These are phyloP conservation scores for Montipora foliosa DNA, from an alignment of 64 coral and sea anemone species.

Conservation along the genomic window DNA sequence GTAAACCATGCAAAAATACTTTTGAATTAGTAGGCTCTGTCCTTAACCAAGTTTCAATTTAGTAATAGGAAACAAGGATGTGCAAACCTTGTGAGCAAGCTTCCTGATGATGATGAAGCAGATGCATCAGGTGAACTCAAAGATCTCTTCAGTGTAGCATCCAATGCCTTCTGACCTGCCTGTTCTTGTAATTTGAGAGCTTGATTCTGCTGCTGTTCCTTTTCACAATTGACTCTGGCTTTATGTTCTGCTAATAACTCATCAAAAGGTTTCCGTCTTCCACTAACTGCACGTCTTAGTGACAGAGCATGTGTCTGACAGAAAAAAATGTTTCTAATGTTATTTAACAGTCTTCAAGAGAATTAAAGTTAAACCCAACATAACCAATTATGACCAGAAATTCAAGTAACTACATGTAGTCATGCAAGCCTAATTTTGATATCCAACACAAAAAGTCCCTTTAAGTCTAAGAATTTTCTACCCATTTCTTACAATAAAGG, in stretches of 20 bases:
- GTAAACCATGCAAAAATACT: too few species aligned
- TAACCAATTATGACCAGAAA: background rate
- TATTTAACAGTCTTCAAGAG: background rate
- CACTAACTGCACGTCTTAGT: constrained; percentile 87
- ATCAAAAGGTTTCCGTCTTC: constrained; percentile 93
- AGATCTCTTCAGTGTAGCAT: constrained; percentile 23
- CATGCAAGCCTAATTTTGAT: too few species aligned
- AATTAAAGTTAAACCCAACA: background rate
- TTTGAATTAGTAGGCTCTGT: too few species aligned
- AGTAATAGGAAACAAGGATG: background rate
- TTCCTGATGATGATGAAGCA: background rate
- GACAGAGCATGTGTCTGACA: constrained; percentile 96
- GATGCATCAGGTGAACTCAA: constrained; percentile 25
- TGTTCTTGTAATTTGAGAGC: constrained; percentile 66
- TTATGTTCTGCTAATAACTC: constrained; percentile 90
- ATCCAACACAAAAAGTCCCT: too few species aligned
- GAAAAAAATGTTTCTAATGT: background rate
- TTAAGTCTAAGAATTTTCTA: too few species aligned
- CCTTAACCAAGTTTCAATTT: background rate
- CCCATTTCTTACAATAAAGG: too few species aligned
- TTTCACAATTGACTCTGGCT: constrained; percentile 92
- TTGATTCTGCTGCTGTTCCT: constrained; percentile 86
- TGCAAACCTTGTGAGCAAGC: constrained; percentile 3
- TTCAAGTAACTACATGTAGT: too few species aligned
- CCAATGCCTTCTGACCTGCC: background rate